Conservation (phyloP, 2,888 invertebrate genomes). For the Drosophila putrida region DNA sequence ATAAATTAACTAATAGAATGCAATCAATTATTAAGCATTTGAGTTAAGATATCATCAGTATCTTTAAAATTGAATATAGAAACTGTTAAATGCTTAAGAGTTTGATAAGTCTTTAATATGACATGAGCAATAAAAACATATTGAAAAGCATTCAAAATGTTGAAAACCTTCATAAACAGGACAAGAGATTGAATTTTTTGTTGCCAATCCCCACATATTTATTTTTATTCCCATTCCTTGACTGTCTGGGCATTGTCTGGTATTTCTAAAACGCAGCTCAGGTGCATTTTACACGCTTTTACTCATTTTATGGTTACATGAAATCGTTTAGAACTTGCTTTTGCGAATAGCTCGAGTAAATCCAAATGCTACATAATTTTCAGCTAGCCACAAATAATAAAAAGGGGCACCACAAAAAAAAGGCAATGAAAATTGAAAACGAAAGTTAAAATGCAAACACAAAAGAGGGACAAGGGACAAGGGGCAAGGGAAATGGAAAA, state of each 20-base stretch:
- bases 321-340: constrained; percentile 28
- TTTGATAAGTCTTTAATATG: constrained; percentile 2
- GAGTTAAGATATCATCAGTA: background rate
- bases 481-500: constrained; percentile 5
- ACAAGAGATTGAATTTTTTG: constrained; percentile 18
- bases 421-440: constrained; percentile 74
- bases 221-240: background rate
- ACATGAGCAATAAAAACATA: constrained; percentile 8
- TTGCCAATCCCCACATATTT: background rate
- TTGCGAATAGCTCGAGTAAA: constrained; percentile 25
- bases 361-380: constrained; percentile 54
- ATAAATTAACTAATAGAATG: background rate
- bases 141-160: constrained; percentile 12
- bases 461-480: constrained; percentile 17
- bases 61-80: background rate
- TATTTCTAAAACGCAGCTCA: constrained; percentile 46
- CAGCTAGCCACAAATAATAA: constrained; percentile 51
- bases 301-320: constrained; percentile 51
- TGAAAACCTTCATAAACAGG: constrained; percentile 7
- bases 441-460: constrained; percentile 69
- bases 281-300: constrained; percentile 70
- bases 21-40: background rate
- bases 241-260: constrained; percentile 60
- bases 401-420: constrained; percentile 25
- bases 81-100: too few relatives aligned